phyloP scores from a whole-genome alignment of 2,113 vertebrate genomes.

The Pycnonotus jocosus region DNA sequence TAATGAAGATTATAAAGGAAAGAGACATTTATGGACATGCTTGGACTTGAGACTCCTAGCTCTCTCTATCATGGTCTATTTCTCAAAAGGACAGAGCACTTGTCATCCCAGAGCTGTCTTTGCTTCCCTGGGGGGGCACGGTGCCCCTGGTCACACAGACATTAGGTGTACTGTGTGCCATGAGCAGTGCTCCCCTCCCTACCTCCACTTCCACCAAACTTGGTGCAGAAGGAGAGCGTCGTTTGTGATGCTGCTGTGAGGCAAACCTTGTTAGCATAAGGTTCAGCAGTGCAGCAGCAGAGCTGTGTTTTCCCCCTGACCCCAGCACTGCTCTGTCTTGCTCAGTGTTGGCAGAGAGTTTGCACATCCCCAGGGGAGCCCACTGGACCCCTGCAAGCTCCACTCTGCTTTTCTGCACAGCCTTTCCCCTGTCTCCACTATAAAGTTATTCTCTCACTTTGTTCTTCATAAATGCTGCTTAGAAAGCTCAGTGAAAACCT shows the following conservation, averaged over 20 bases:
- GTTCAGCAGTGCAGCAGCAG: neutral
- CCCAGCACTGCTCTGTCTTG: neutral
- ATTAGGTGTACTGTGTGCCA: rapidly evolving
- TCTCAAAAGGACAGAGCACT: neutral
- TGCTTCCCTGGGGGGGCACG: neutral
- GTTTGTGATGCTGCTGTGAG: neutral
- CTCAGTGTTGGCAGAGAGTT: neutral
- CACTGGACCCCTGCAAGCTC: neutral
- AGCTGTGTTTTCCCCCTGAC: rapidly evolving
- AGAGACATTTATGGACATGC: neutral
- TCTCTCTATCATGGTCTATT: neutral
- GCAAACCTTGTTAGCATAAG: neutral
- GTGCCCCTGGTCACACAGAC: neutral
- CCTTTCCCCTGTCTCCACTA: neutral
- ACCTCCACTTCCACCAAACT: neutral
- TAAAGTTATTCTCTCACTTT: neutral
- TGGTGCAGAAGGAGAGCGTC: neutral
- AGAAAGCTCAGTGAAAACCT: neutral
- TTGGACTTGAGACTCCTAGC: neutral
- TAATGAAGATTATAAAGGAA: constrained; percentile 8
- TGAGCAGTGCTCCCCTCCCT: neutral
- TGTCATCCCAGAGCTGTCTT: neutral
- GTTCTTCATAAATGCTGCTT: neutral
- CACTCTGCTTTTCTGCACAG: neutral
- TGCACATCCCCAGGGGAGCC: neutral